These are phyloP conservation scores for Hypolimnas misippus DNA, from an alignment of 2,888 invertebrate genomes.

Conservation along the genomic window DNA sequence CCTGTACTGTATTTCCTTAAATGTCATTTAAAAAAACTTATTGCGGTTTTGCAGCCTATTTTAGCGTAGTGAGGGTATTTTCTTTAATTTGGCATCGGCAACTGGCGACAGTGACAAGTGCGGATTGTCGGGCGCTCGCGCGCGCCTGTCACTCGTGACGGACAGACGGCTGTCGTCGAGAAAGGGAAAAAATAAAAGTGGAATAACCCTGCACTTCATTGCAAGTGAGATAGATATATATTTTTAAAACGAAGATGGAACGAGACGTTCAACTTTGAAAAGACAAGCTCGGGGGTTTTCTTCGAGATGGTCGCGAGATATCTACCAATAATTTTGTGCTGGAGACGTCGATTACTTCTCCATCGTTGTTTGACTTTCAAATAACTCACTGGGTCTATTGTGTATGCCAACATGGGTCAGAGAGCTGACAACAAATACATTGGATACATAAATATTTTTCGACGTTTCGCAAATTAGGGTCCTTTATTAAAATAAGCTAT, in stretches of 20 bases:
- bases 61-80: conserved; percentile 59
- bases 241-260: conserved; percentile 41
- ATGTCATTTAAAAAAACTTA: conserved; percentile 36
- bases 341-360: conserved; percentile 69
- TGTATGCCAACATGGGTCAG: conserved; percentile 60
- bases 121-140: conserved; percentile 55
- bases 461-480: not conserved
- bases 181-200: conserved; percentile 60
- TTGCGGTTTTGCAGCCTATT: conserved; percentile 56
- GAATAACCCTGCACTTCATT: conserved; percentile 55
- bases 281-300: conserved; percentile 55
- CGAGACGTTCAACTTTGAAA: conserved; percentile 50
- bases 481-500: not conserved
- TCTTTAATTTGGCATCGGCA: conserved; percentile 68
- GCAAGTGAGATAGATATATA: conserved; percentile 49
- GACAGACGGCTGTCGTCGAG: conserved; percentile 62
- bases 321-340: conserved; percentile 63
- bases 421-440: conserved; percentile 59
- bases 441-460: conserved; percentile 24
- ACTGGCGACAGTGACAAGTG: conserved; percentile 64
- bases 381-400: conserved; percentile 62
- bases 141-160: conserved; percentile 61
- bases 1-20: conserved; percentile 32
- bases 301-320: conserved; percentile 59
- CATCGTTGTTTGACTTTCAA: conserved; percentile 70